These are phyloP conservation scores for Montipora sp. DNA, from an alignment of 64 coral and sea anemone genomes.

Conservation along the genomic window DNA sequence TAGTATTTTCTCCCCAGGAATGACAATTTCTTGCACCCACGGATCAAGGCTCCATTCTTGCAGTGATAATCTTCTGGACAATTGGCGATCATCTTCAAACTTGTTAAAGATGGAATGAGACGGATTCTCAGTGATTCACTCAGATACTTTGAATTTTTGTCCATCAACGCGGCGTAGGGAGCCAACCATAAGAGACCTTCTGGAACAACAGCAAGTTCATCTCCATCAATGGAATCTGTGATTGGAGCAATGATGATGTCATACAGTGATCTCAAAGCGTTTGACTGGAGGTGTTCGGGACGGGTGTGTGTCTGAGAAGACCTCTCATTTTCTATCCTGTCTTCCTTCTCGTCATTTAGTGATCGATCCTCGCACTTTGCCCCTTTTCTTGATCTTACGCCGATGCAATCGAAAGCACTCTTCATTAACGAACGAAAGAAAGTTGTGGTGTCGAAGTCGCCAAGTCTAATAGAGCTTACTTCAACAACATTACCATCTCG, in stretches of 20 bases:
- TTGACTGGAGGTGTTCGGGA: not conserved
- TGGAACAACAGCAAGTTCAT: not conserved
- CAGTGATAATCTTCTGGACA: not conserved
- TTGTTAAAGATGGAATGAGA: constrained; percentile 21
- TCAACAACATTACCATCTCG: not conserved
- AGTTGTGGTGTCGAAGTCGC: not conserved
- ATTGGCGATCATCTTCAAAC: not conserved
- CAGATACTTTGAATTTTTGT: not conserved
- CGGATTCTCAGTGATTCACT: constrained; percentile 11
- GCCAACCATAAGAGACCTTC: not conserved
- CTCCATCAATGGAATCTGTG: not conserved
- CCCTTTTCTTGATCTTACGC: not conserved
- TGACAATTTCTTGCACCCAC: not conserved
- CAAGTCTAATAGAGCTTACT: not conserved
- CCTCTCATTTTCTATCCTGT: not conserved
- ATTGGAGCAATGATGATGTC: not conserved
- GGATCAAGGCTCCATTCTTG: constrained; percentile 12
- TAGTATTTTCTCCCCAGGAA: too few species aligned
- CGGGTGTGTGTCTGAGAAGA: not conserved
- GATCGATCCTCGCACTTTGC: not conserved
- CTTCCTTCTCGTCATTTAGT: not conserved
- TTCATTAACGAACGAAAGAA: not conserved
- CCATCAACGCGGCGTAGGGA: not conserved
- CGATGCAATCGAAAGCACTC: not conserved
- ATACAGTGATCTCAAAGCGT: not conserved